Evolutionary conservation across 2,888 invertebrate genomes (phyloP), one percentile per base, ranked within the genome.

Genomic region (Protonemura montana): DNA sequence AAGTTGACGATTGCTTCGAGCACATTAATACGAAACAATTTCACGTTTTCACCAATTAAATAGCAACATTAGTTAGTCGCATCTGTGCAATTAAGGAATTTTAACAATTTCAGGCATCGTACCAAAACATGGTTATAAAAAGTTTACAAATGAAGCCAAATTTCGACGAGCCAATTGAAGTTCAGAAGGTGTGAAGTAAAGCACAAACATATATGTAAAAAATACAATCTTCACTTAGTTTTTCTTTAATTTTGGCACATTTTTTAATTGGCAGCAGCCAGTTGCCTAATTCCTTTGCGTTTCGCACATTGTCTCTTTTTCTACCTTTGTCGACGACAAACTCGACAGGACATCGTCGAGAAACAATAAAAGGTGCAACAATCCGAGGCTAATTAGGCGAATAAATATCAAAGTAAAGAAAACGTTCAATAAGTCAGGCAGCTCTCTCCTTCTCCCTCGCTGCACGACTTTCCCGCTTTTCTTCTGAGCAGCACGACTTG

Each of bases 331-430:
- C 21, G 59, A 13, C 7, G 21, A 1, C 59, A 59, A 59, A 59
- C 3, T 13, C 59, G 21, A 10, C 59, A 21, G 59, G 59, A 59
- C 59, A 59, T 10, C 13, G 59, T 21, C 7, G 59, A 21, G 21
- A 10, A 59, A 59, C 21, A 59, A 13, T 5, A 41, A n/a, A 21
- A 10, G 59, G 59, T 59, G 59, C 21, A 59, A 59, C 59, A 59
- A 59, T 59, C 59, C 59, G 59, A 59, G 21, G 16, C 59, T 59
- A 59, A 59, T 59, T 59, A 59, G 59, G 21, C 59, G 21, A 59
- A 59, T 59, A 59, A 59, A 59, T 59, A 59, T 59, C 59, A 59
- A 59, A 59, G 59, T 59, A 59, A 59, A 59, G 59, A 59, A 59
- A 59, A 59, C 59, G 59, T 21, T 59, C 16, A 10, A 59, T 7